A percentile compares a stretch with the other conserved stretches of the same genome.
Conservation (phyloP, 2,888 invertebrate genomes). For the Drosophila lutescens region DNA sequence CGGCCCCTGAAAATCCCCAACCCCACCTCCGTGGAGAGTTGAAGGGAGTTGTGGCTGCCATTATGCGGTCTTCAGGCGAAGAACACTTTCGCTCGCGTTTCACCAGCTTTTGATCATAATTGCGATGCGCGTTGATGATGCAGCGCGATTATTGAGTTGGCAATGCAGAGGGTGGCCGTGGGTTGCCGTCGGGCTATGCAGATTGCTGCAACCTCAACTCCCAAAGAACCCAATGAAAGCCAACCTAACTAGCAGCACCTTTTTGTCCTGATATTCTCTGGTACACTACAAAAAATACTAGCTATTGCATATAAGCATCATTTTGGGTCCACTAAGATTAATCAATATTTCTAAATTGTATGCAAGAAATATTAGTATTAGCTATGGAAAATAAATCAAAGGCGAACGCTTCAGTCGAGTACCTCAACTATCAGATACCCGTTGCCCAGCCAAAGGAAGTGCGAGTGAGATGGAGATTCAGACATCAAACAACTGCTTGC, state of each 20-base stretch:
- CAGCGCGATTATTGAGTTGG: conserved; percentile 38
- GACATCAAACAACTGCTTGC: no score
- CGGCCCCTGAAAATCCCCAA: not conserved
- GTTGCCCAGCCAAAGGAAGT: no score
- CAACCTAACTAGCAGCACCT: conserved; percentile 9
- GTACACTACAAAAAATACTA: conserved; percentile 1
- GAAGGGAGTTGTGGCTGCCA: conserved; percentile 30
- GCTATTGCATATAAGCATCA: no score
- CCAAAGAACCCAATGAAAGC: not conserved
- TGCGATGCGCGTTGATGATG: conserved; percentile 40
- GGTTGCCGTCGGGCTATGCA: conserved; percentile 6
- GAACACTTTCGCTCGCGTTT: conserved; percentile 29
- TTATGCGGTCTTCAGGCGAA: conserved; percentile 49
- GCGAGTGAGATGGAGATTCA: no score
- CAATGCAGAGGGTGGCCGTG: conserved; percentile 4
- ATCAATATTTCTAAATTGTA: no score
- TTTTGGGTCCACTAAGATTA: no score
- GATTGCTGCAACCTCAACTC: conserved; percentile 11
- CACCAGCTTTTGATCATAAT: conserved; percentile 34
- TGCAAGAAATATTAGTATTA: no score
- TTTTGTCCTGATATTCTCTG: not conserved
- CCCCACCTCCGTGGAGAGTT: conserved; percentile 4
- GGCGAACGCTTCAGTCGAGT: no score
- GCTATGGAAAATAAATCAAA: no score
- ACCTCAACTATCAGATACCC: no score